These are phyloP conservation scores for Thecophora atra DNA, from an alignment of 2,888 invertebrate genomes.

Conservation along the genomic window DNA sequence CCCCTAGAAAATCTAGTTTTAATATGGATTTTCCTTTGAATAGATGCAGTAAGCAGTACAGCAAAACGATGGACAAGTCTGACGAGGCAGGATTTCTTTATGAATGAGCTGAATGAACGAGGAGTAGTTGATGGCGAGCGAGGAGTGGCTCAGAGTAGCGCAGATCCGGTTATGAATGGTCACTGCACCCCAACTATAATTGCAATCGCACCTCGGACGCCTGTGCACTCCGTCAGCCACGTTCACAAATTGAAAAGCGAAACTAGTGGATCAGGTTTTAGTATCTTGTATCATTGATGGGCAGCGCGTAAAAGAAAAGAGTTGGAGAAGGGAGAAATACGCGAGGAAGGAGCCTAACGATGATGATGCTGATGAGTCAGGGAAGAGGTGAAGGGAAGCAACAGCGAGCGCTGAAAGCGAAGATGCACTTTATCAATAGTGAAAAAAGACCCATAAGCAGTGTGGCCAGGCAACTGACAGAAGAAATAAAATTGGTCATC, in stretches of 20 bases:
- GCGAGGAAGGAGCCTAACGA: neutral
- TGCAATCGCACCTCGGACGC: constrained; percentile 54
- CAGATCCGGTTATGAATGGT: constrained; percentile 40
- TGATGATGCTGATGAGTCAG: no score
- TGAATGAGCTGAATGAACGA: constrained; percentile 15
- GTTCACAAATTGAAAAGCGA: constrained; percentile 57
- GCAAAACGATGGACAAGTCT: neutral
- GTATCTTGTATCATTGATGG: neutral
- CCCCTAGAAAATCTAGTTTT: constrained; percentile 30
- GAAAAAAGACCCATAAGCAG: neutral
- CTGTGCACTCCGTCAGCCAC: constrained; percentile 43
- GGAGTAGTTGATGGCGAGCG: neutral
- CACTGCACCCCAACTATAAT: constrained; percentile 52
- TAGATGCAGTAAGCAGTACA: constrained; percentile 18
- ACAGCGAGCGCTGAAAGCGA: neutral
- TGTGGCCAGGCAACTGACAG: constrained; percentile 27
- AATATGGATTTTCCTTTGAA: constrained; percentile 30
- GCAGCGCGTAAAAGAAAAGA: neutral
- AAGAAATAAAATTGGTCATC: constrained; percentile 33
- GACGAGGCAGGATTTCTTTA: constrained; percentile 20
- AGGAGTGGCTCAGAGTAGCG: neutral
- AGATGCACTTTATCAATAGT: constrained; percentile 21
- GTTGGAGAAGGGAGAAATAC: neutral
- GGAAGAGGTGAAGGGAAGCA: constrained; percentile 8
- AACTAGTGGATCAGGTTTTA: constrained; percentile 32